phyloP scores from a whole-genome alignment of 2,888 invertebrate genomes.

The Actias luna region DNA sequence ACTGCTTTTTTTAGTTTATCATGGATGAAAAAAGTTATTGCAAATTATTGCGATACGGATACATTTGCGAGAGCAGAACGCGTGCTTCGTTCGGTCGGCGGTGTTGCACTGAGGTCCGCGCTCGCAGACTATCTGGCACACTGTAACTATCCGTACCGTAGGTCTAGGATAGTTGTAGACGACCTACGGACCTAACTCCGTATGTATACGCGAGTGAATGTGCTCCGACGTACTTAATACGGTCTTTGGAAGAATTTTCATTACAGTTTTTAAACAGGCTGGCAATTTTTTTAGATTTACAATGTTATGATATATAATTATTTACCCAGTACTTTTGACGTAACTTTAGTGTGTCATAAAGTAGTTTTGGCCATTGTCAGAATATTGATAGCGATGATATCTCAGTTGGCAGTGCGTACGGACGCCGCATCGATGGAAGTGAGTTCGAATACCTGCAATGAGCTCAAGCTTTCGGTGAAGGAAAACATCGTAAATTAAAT shows the following conservation, averaged over 20 bases:
- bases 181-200: slow-evolving; percentile 10
- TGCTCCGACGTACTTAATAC: background rate
- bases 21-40: slow-evolving; percentile 26
- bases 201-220: slow-evolving; percentile 3
- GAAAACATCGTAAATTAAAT: no score
- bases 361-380: no score
- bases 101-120: slow-evolving; percentile 69
- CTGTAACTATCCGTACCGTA: slow-evolving; percentile 59
- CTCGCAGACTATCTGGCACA: slow-evolving; percentile 60
- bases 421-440: no score
- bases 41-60: slow-evolving; percentile 21
- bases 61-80: slow-evolving; percentile 36
- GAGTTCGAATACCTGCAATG: no score
- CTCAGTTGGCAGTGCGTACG: no score
- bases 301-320: no score
- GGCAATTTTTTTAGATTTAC: no score
- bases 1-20: background rate
- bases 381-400: no score
- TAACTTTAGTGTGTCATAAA: no score
- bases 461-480: no score
- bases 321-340: no score
- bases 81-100: slow-evolving; percentile 66
- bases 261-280: background rate
- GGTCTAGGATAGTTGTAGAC: slow-evolving; percentile 62
- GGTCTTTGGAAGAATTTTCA: slow-evolving; percentile 1